These are phyloP conservation scores for Drosophila conformis DNA, from an alignment of 2,888 invertebrate genomes.

Conservation along the genomic window DNA sequence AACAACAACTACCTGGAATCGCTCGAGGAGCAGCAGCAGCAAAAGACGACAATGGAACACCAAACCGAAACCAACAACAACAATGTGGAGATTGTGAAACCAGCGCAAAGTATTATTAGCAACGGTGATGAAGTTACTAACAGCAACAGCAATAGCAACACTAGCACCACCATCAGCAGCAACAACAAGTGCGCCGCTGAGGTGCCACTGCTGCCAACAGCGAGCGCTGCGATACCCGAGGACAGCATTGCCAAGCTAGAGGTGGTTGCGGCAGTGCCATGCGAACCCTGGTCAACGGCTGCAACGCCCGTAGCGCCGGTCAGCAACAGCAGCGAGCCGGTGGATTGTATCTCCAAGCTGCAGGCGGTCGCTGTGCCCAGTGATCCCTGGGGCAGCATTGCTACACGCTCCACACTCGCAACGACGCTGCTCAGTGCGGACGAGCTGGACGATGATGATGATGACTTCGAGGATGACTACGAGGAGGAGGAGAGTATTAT, in stretches of 20 bases:
- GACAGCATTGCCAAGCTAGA: conserved; percentile 85
- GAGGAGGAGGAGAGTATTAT: conserved; percentile 85
- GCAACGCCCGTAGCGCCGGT: conserved; percentile 51
- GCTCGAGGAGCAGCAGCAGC: conserved; percentile 70
- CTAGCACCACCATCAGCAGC: conserved; percentile 12
- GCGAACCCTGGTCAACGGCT: conserved; percentile 82
- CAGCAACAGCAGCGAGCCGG: conserved; percentile 75
- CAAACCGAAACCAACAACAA: conserved; percentile 62
- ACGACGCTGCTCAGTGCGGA: conserved; percentile 84
- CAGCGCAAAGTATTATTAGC: conserved; percentile 69
- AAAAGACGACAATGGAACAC: conserved; percentile 39
- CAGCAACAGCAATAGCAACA: conserved; percentile 28
- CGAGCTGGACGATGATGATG: conserved; percentile 84
- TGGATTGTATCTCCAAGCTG: conserved; percentile 88
- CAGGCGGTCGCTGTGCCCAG: conserved; percentile 90
- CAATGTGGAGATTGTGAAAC: conserved; percentile 46
- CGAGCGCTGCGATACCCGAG: conserved; percentile 82
- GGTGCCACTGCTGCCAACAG: conserved; percentile 80
- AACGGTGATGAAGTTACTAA: conserved; percentile 81
- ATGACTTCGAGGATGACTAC: conserved; percentile 85
- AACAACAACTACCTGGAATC: conserved; percentile 83
- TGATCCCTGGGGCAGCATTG: conserved; percentile 86
- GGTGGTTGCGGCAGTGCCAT: conserved; percentile 82
- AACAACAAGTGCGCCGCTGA: conserved; percentile 59
- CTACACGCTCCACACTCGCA: conserved; percentile 84